Conservation (phyloP, 2,113 vertebrate species). For the Lophotis ruficrista region DNA sequence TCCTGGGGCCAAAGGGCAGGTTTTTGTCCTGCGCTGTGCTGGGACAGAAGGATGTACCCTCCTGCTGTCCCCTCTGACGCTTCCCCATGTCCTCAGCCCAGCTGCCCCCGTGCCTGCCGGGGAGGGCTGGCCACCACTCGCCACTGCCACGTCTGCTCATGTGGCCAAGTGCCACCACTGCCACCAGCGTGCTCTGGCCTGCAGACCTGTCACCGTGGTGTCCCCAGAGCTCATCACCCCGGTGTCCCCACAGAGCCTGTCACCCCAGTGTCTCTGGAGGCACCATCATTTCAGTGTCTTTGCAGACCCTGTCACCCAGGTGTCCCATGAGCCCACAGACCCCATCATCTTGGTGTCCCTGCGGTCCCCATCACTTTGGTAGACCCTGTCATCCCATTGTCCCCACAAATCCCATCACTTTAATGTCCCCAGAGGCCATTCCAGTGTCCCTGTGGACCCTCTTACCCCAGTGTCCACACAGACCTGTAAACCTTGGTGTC, state of each 20-base stretch:
- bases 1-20: neutral
- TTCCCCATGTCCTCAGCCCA: neutral
- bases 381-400: neutral
- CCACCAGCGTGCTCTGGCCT: neutral
- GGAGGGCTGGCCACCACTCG: neutral
- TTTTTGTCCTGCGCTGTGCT: accelerated
- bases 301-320: neutral
- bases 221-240: neutral
- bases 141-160: accelerated
- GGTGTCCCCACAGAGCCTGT: neutral
- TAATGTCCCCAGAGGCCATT: neutral
- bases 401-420: neutral
- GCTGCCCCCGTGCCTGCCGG: accelerated
- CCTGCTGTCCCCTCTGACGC: neutral
- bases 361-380: neutral
- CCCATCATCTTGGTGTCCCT: neutral
- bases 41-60: neutral
- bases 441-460: neutral
- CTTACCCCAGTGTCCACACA: neutral
- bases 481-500: neutral
- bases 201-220: neutral
- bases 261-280: neutral
- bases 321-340: neutral
- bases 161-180: neutral
- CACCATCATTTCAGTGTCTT: neutral